phyloP scores from a whole-genome alignment of 2,797 vertebrate species.

The Leuciscus waleckii region DNA sequence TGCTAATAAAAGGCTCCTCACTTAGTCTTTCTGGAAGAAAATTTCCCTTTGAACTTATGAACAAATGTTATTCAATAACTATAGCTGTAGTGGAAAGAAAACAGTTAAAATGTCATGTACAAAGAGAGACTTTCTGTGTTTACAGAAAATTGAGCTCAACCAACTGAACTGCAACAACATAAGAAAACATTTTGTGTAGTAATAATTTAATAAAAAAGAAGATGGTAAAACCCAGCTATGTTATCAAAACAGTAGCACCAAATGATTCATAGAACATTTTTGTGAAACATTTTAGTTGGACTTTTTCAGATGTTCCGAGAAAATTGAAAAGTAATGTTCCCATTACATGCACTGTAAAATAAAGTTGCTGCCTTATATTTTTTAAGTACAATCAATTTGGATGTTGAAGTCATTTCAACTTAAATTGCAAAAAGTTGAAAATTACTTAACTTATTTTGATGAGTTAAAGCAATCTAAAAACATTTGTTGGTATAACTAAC shows the following conservation, averaged over 20 bases:
- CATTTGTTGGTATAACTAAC: no score
- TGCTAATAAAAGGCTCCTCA: background rate
- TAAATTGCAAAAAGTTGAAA: no score
- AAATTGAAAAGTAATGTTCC: background rate
- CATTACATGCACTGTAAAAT: no score
- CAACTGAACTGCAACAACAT: background rate
- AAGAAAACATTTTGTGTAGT: background rate
- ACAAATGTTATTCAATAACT: no score
- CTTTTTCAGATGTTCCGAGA: background rate
- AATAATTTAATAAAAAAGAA: background rate
- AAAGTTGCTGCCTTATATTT: no score
- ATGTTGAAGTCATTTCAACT: no score
- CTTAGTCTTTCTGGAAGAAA: background rate
- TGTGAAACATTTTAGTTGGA: background rate
- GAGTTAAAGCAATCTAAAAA: no score
- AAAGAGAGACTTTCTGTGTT: background rate
- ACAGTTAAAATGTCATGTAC: background rate
- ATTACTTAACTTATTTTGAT: no score
- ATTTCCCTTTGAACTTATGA: constrained; percentile 1
- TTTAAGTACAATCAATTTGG: no score
- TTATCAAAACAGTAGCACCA: background rate
- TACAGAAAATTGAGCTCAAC: background rate
- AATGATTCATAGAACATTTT: background rate
- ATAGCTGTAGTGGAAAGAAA: background rate
- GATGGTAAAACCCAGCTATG: background rate